Conservation (phyloP, 2,797 vertebrate genomes). For the Furcifer pardalis region DNA sequence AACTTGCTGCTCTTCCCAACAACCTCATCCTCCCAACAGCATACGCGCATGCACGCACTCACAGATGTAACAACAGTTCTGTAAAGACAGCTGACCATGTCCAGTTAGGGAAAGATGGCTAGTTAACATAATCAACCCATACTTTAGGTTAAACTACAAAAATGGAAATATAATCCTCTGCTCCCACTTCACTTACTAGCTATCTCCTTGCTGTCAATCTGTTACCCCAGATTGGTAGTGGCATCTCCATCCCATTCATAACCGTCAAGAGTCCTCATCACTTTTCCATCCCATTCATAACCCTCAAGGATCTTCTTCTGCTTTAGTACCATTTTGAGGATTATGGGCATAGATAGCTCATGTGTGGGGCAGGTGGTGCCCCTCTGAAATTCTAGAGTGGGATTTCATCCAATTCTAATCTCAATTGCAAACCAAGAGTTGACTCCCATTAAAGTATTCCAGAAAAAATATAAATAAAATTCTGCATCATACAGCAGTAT, state of each 20-base stretch:
- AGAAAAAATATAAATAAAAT: background rate
- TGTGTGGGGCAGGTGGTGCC: no score
- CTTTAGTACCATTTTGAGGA: background rate
- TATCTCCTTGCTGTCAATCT: background rate
- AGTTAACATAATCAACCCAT: no score
- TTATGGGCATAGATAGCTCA: background rate
- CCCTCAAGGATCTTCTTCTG: background rate
- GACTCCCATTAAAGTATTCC: background rate
- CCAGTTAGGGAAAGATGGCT: no score
- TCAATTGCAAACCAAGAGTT: no score
- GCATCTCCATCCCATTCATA: background rate
- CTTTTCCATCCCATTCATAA: no score
- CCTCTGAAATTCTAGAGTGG: no score
- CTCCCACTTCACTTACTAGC: background rate
- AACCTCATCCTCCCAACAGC: background rate
- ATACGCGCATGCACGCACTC: no score
- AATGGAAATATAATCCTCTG: background rate
- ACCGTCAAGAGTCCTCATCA: no score
- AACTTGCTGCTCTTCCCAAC: background rate
- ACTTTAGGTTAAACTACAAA: background rate
- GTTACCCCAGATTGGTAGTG: background rate
- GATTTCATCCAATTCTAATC: no score
- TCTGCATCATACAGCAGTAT: background rate
- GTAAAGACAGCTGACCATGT: no score
- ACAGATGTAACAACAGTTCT: no score